A percentile compares a stretch with the other conserved stretches of the same genome.
Evolutionary conservation across 2,113 vertebrate genomes (phyloP).

Genomic region (Bufo gargarizans): DNA sequence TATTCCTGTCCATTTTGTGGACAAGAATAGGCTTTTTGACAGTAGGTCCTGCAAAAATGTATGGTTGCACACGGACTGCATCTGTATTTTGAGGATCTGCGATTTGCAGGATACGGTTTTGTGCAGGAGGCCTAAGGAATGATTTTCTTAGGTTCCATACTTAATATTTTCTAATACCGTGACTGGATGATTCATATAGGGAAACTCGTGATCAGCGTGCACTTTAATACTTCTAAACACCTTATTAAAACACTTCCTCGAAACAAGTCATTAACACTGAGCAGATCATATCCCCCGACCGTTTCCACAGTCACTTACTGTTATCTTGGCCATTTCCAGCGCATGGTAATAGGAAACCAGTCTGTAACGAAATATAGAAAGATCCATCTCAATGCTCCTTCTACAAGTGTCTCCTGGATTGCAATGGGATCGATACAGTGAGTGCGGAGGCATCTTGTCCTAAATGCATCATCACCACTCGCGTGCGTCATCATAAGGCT

Average conservation of each 20-base stretch:
- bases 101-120: no score
- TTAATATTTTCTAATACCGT: no score
- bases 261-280: not conserved
- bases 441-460: not conserved
- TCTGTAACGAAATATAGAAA: not conserved
- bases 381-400: not conserved
- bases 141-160: no score
- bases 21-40: no score
- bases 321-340: not conserved
- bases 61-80: no score
- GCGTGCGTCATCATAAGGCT: not conserved
- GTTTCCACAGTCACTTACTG: not conserved
- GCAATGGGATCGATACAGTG: constrained; percentile 26
- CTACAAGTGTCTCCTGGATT: not conserved
- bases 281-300: not conserved
- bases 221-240: no score
- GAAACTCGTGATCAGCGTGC: no score
- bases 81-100: no score
- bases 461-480: not conserved
- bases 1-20: no score
- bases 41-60: no score
- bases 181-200: no score
- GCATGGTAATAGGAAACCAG: not conserved
- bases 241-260: not conserved
- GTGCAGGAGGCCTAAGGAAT: no score